These are phyloP conservation scores for Enteromius viviparus DNA, from an alignment of 2,797 vertebrate genomes.

Conservation along the genomic window DNA sequence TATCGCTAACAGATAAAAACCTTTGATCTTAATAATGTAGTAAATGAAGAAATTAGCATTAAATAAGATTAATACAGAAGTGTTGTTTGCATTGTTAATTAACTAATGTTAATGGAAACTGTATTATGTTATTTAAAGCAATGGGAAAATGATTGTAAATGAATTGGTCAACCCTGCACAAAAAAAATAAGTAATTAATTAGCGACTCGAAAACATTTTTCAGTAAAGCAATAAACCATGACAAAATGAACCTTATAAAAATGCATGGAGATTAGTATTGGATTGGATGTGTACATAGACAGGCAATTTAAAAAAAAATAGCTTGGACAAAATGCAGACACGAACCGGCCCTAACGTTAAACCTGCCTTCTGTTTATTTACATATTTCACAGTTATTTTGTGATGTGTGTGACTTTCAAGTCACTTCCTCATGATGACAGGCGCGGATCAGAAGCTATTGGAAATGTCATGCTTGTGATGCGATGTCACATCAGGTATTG, in stretches of 20 bases:
- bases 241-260: not conserved
- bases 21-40: not conserved
- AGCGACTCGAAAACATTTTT: not conserved
- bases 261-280: not conserved
- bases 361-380: slow-evolving; percentile 39
- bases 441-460: slow-evolving; percentile 9
- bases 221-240: not conserved
- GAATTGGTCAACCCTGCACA: not conserved
- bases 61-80: not conserved
- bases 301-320: not conserved
- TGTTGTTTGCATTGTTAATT: not conserved
- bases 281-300: not conserved
- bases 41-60: not conserved
- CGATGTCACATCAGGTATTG: slow-evolving; percentile 38
- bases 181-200: not conserved
- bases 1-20: not conserved
- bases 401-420: slow-evolving; percentile 56
- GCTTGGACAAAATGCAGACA: not conserved
- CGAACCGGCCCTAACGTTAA: not conserved
- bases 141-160: not conserved
- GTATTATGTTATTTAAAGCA: not conserved
- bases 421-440: slow-evolving; percentile 55
- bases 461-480: slow-evolving; percentile 36
- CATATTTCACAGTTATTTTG: slow-evolving; percentile 32
- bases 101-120: not conserved